Conservation (phyloP, 2,888 invertebrate species). For the Oxystoma pomonae region DNA sequence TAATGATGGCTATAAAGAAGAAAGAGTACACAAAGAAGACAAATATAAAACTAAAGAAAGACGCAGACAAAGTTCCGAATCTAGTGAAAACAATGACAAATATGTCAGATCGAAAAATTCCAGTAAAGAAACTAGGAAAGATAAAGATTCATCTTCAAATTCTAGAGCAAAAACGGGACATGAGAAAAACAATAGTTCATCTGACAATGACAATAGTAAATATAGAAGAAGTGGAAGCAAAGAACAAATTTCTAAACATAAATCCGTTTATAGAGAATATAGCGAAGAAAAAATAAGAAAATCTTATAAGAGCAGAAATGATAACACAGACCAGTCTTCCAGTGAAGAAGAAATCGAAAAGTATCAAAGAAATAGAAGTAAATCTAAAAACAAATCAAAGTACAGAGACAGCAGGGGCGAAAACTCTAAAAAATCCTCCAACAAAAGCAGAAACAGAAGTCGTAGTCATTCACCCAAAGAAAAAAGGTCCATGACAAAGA, state of each 20-base stretch:
- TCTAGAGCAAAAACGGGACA: no score
- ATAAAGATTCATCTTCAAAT: no score
- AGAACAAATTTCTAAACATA: slow-evolving; percentile 12
- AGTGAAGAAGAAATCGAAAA: neutral
- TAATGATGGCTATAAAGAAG: neutral
- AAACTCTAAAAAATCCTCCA: slow-evolving; percentile 6
- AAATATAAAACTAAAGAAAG: no score
- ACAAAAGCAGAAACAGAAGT: slow-evolving; percentile 8
- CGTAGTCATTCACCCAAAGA: slow-evolving; percentile 3
- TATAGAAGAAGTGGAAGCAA: slow-evolving; percentile 15
- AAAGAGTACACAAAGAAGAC: neutral
- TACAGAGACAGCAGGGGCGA: neutral
- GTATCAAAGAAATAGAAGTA: slow-evolving; percentile 7
- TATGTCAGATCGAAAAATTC: no score
- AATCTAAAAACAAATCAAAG: slow-evolving; percentile 13
- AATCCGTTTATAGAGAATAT: slow-evolving; percentile 6
- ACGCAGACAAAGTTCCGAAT: no score
- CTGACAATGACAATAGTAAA: slow-evolving; percentile 1
- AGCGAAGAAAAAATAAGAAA: slow-evolving; percentile 4
- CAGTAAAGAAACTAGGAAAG: no score
- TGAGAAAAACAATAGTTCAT: no score
- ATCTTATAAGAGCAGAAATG: slow-evolving; percentile 6
- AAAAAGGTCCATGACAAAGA: neutral
- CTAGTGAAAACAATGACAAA: no score
- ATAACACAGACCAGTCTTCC: slow-evolving; percentile 4